Evolutionary conservation across 2,113 vertebrate species (phyloP).

Genomic region (Zosterops borbonicus): DNA sequence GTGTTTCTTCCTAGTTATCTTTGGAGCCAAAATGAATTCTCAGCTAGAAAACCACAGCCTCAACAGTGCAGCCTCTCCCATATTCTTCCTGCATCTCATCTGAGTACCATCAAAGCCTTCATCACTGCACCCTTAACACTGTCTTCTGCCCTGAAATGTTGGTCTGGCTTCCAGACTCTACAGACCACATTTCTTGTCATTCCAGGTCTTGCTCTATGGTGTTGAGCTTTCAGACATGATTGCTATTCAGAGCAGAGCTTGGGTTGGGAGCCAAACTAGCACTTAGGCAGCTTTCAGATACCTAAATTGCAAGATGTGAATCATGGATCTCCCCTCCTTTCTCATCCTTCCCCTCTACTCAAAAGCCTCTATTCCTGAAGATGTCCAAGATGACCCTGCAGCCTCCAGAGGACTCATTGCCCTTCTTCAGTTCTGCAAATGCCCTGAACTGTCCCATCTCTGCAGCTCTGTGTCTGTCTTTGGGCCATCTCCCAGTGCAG

Average conservation of each 20-base stretch:
- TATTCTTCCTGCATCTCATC: background rate
- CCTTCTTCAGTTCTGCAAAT: background rate
- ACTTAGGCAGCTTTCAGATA: slow-evolving; percentile 1
- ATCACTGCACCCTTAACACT: background rate
- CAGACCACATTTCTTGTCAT: background rate
- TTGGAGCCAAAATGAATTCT: background rate
- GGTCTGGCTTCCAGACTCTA: background rate
- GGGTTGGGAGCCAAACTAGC: slow-evolving; percentile 12
- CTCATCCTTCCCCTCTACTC: background rate
- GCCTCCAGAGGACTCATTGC: background rate
- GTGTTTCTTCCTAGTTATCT: background rate
- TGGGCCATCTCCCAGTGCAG: background rate
- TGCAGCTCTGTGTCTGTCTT: background rate
- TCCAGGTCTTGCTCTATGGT: background rate
- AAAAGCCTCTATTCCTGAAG: background rate
- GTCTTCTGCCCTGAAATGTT: background rate
- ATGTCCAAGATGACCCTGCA: background rate
- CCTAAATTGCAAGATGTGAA: background rate
- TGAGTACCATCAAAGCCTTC: background rate
- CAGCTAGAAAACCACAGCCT: background rate
- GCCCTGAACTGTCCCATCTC: background rate
- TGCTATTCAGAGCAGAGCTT: background rate
- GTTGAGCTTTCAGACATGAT: background rate
- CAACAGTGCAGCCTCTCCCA: background rate
- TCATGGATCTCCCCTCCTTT: background rate